phyloP scores from a whole-genome alignment of 2,797 vertebrate genomes.

The Eremophila alpestris region DNA sequence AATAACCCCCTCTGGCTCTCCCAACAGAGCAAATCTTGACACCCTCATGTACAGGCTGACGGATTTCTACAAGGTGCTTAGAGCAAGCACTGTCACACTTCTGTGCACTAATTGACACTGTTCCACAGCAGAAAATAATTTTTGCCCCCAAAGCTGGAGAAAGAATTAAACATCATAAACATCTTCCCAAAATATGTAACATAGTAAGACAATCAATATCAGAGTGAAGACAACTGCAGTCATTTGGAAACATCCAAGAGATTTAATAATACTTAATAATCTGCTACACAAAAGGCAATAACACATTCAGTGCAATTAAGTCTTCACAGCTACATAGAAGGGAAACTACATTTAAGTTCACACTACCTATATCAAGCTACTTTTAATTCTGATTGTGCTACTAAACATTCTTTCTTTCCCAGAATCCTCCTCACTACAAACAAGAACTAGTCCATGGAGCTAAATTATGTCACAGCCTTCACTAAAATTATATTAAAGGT shows the following conservation, averaged over 20 bases:
- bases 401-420: neutral
- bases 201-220: neutral
- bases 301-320: neutral
- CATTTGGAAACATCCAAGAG: neutral
- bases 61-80: neutral
- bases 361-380: neutral
- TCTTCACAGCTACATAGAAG: neutral
- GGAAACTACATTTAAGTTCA: neutral
- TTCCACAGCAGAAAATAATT: neutral
- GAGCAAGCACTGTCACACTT: neutral
- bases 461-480: neutral
- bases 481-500: neutral
- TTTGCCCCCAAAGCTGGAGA: neutral
- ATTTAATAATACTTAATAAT: neutral
- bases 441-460: neutral
- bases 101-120: accelerated
- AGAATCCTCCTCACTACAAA: neutral
- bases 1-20: neutral
- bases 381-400: neutral
- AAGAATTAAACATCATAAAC: neutral
- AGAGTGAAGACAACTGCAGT: neutral
- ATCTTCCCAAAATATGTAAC: neutral
- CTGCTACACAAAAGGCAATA: neutral
- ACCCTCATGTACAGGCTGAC: neutral
- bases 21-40: neutral